A percentile compares a stretch with the other conserved stretches of the same genome.
phyloP scores from a whole-genome alignment of 2,113 vertebrate species.

The Marmota monax region DNA sequence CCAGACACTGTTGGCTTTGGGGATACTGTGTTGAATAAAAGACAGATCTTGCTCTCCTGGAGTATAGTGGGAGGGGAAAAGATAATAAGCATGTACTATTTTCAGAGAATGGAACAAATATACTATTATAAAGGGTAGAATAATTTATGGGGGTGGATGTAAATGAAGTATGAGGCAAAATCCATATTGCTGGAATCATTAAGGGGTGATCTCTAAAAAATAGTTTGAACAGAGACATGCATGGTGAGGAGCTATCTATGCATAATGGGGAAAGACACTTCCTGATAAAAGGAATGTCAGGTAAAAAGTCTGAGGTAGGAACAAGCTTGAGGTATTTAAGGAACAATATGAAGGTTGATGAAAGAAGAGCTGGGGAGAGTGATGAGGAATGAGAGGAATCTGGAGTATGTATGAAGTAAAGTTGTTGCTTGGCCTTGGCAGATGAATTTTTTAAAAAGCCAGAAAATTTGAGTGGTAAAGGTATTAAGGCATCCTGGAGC shows the following conservation, averaged over 20 bases:
- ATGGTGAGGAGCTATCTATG: not conserved
- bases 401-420: not conserved
- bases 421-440: not conserved
- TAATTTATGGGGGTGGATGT: not conserved
- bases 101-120: not conserved
- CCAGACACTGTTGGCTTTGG: not conserved
- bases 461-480: not conserved
- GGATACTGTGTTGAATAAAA: not conserved
- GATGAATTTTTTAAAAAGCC: not conserved
- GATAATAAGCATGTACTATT: not conserved
- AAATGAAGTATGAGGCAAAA: not conserved
- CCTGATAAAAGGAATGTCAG: not conserved
- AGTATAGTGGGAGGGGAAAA: not conserved
- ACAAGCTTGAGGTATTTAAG: not conserved
- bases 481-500: not conserved
- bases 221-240: not conserved
- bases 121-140: not conserved
- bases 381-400: not conserved
- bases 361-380: not conserved
- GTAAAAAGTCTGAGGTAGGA: not conserved
- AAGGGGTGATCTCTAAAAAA: not conserved
- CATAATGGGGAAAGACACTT: not conserved
- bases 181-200: not conserved
- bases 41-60: not conserved
- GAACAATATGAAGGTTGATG: not conserved